These are phyloP conservation scores for Sparus aurata DNA, from an alignment of 2,797 vertebrate genomes.

Conservation along the genomic window DNA sequence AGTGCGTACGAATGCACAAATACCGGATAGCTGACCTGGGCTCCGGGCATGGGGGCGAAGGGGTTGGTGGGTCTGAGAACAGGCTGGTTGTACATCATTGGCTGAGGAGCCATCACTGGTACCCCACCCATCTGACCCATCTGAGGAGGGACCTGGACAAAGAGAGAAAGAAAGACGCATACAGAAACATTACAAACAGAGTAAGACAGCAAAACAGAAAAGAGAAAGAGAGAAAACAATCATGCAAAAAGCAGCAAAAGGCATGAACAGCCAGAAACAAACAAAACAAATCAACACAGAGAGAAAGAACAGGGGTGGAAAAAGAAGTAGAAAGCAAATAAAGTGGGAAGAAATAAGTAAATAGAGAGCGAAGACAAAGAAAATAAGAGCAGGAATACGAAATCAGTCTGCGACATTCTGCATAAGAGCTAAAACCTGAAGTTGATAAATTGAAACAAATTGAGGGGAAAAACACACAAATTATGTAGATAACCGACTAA, in stretches of 20 bases:
- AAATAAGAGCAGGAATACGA: too few species aligned
- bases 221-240: neutral
- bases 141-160: constrained; percentile 88
- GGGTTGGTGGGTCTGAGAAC: constrained; percentile 91
- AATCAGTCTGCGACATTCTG: neutral
- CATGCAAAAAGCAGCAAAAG: neutral
- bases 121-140: constrained; percentile 90
- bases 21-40: constrained; percentile 80
- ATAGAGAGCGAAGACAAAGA: neutral
- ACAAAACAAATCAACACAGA: neutral
- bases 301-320: too few species aligned
- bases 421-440: neutral
- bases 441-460: neutral
- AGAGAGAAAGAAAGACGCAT: neutral
- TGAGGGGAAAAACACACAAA: neutral
- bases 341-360: neutral
- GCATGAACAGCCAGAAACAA: neutral
- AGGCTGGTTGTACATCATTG: constrained; percentile 90
- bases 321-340: neutral
- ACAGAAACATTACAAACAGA: neutral
- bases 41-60: constrained; percentile 89
- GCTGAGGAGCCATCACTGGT: constrained; percentile 89
- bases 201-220: neutral
- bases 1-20: constrained; percentile 12
- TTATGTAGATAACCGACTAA: neutral